phyloP scores from a whole-genome alignment of 2,113 vertebrate species.

The Azemiops feae region DNA sequence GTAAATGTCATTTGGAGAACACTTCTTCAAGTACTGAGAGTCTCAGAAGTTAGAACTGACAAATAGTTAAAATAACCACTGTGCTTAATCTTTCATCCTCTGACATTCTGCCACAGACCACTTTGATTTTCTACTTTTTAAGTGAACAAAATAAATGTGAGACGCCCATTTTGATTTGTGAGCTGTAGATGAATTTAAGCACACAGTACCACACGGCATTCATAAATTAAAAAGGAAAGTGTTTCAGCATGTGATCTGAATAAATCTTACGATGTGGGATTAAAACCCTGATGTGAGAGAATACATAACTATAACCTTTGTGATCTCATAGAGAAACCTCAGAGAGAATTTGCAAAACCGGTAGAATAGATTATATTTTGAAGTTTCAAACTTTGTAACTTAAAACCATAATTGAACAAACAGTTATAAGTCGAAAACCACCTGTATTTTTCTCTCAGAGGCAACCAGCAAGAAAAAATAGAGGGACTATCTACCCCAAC shows the following conservation, averaged over 20 bases:
- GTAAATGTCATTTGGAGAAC: slow-evolving; percentile 6
- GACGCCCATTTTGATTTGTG: slow-evolving; percentile 2
- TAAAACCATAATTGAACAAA: not conserved
- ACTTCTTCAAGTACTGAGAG: not conserved
- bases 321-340: not conserved
- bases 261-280: too few relatives aligned
- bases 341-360: not conserved
- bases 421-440: not conserved
- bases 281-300: not conserved
- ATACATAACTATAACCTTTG: not conserved
- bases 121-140: slow-evolving; percentile 29
- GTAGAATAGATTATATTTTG: not conserved
- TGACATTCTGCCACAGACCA: slow-evolving; percentile 22
- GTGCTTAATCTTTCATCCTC: slow-evolving; percentile 15
- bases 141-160: slow-evolving; percentile 23
- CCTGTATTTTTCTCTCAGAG: not conserved
- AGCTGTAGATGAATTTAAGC: not conserved
- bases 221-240: not conserved
- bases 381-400: not conserved
- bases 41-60: slow-evolving; percentile 15
- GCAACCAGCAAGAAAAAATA: not conserved
- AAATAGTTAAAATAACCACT: slow-evolving; percentile 19
- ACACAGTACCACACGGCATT: not conserved
- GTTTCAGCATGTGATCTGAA: not conserved
- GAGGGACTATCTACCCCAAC: not conserved